phyloP scores from a whole-genome alignment of 2,888 invertebrate species.

The Rhingia campestris region DNA sequence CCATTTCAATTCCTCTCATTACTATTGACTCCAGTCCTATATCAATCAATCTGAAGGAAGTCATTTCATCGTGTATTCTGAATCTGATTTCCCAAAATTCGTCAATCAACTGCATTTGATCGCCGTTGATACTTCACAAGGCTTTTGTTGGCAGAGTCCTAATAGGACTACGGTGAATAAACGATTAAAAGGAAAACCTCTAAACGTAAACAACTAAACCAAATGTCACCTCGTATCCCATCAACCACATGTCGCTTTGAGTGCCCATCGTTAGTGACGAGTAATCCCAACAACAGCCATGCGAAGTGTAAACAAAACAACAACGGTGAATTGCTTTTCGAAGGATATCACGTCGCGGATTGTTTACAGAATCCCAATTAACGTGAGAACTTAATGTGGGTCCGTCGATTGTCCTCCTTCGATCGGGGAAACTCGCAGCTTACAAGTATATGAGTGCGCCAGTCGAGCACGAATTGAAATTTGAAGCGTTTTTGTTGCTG shows the following conservation, averaged over 20 bases:
- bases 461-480: conserved; percentile 50
- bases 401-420: conserved; percentile 9
- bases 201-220: conserved; percentile 69
- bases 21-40: too few relatives aligned
- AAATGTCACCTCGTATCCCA: conserved; percentile 71
- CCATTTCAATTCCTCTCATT: too few relatives aligned
- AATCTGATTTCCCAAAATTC: background rate
- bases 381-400: conserved; percentile 73
- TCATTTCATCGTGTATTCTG: too few relatives aligned
- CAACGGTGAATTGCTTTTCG: conserved; percentile 70
- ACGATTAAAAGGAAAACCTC: conserved; percentile 62
- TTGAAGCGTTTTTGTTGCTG: conserved; percentile 60
- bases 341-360: conserved; percentile 69
- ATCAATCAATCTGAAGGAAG: too few relatives aligned
- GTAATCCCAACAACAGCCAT: conserved; percentile 38
- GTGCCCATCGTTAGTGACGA: conserved; percentile 39
- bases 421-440: background rate
- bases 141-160: conserved; percentile 16
- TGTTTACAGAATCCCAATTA: conserved; percentile 74
- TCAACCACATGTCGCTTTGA: conserved; percentile 70
- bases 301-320: conserved; percentile 73
- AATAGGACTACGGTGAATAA: conserved; percentile 19
- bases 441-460: background rate
- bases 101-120: background rate
- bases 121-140: background rate